phyloP scores from a whole-genome alignment of 2,113 vertebrate genomes.

The Psephotus haematonotus region DNA sequence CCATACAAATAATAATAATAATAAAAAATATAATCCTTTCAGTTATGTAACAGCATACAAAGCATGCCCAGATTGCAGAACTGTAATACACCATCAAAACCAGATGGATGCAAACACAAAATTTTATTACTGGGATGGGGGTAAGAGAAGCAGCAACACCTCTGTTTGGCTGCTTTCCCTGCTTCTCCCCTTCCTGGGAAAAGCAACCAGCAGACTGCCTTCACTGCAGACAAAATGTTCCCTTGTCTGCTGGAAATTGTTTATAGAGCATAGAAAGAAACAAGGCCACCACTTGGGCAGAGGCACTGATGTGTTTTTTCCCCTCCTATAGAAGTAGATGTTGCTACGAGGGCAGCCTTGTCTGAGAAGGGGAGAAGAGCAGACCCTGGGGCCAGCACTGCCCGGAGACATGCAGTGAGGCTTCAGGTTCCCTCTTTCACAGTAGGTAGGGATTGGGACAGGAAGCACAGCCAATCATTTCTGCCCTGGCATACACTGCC shows the following conservation, averaged over 20 bases:
- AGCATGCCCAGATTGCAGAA: not conserved
- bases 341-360: not conserved
- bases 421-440: not conserved
- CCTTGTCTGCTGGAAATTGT: not conserved
- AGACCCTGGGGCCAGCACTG: not conserved
- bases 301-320: not conserved
- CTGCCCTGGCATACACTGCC: not conserved
- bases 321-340: not conserved
- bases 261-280: not conserved
- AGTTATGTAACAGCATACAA: not conserved
- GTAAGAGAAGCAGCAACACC: not conserved
- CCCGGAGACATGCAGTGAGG: accelerated
- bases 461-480: accelerated
- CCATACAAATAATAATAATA: not conserved
- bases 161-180: not conserved
- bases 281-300: not conserved
- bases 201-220: not conserved
- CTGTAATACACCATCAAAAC: not conserved
- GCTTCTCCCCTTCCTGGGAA: not conserved
- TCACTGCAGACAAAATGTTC: accelerated
- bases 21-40: not conserved
- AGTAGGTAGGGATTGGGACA: not conserved
- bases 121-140: not conserved
- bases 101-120: not conserved
- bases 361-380: not conserved